phyloP scores from a whole-genome alignment of 2,113 vertebrate species.

The Etia nguti region DNA sequence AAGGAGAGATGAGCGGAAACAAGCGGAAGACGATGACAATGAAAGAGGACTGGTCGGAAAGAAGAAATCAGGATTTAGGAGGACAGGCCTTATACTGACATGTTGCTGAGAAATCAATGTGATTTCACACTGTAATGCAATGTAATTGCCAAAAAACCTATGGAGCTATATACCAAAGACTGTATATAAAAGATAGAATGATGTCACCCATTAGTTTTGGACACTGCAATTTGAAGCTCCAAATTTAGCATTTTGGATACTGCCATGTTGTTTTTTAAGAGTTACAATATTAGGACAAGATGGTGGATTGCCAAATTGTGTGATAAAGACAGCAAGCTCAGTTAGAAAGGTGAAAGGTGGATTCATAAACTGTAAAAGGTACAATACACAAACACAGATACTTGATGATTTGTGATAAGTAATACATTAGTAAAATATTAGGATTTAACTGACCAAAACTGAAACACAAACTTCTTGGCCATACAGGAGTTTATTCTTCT shows the following conservation, averaged over 20 bases:
- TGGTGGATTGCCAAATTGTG: neutral
- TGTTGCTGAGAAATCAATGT: neutral
- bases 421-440: neutral
- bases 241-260: neutral
- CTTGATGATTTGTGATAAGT: neutral
- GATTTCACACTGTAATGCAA: neutral
- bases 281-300: neutral
- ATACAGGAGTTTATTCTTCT: neutral
- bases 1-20: slow-evolving; percentile 4
- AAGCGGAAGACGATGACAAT: neutral
- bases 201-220: neutral
- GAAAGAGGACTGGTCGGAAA: neutral
- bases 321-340: neutral
- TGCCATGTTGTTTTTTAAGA: neutral
- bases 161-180: neutral
- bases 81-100: neutral
- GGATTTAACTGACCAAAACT: neutral
- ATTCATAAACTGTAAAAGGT: neutral
- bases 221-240: neutral
- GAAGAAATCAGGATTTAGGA: neutral
- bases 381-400: neutral
- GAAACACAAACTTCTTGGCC: too few relatives aligned
- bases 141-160: neutral
- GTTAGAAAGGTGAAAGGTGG: neutral
- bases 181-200: neutral